Percentiles rank a stretch among this genome's conserved stretches.
Evolutionary conservation across 2,888 invertebrate species (phyloP).

Genomic region (Alentia gelatinosa): DNA sequence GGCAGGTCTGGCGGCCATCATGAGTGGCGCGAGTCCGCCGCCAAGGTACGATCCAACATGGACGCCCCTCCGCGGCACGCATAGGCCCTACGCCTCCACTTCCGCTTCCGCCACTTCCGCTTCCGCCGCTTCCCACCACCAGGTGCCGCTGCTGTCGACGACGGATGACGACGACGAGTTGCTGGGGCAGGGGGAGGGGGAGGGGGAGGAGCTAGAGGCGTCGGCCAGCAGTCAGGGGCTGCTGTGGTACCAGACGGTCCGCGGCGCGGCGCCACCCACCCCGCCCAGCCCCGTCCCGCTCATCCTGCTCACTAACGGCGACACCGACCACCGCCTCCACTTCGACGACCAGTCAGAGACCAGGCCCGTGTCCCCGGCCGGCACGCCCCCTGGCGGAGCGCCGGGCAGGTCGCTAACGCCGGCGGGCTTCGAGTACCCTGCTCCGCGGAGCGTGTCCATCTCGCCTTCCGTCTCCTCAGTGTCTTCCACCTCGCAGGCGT

Average conservation of each 20-base stretch:
- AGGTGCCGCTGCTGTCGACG: conserved; percentile 18
- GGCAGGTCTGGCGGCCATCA: conserved; percentile 15
- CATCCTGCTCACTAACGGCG: conserved; percentile 37
- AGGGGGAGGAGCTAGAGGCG: conserved; percentile 5
- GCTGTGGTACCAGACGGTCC: conserved; percentile 10
- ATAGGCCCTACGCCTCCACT: not conserved
- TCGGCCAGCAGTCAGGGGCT: conserved; percentile 25
- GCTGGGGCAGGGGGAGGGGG: not conserved
- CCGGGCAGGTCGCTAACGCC: not conserved
- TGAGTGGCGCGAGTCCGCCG: conserved; percentile 43
- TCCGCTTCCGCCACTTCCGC: not conserved
- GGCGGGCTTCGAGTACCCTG: not conserved
- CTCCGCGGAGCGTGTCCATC: not conserved
- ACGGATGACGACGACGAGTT: not conserved
- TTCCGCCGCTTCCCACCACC: not conserved
- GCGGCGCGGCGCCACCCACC: not conserved
- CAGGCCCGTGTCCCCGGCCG: not conserved
- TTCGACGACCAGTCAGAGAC: not conserved
- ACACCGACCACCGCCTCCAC: not conserved
- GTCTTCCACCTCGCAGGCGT: not conserved
- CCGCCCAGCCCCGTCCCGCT: conserved; percentile 43
- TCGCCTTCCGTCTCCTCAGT: not conserved
- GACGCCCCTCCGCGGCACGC: conserved; percentile 3
- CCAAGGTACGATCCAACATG: conserved; percentile 43
- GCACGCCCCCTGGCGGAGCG: not conserved